Base-by-base conservation (phyloP, 2,113 vertebrate species). In the Corynorhinus townsendii region DNA sequence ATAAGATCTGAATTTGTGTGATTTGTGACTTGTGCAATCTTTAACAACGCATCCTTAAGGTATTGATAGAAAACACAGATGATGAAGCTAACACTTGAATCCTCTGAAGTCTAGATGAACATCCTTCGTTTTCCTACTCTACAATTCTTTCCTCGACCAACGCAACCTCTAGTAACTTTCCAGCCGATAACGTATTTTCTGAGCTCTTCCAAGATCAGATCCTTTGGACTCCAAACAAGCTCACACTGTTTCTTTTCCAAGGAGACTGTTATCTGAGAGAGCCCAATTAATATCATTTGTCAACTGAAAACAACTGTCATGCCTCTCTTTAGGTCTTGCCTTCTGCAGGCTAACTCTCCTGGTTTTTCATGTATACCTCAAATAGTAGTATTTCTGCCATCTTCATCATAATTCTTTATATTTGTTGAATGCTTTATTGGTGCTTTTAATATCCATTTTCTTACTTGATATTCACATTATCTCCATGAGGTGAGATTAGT, bases 51-150 rank as follows among this genome's bases (percentile, higher is more conserved):
- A 73, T 87, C 52, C 64, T 80, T 54, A 99, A 99, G 98, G 99
- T 99, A 90, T 98, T 99, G 96, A 99, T 99, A 97, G 99, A 99
- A 97, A 99, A 99, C 98, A 99, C 99, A 96, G 99, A 99, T 3
- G 99, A 99, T 10, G 99, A 99, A 98, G 99, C 98, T 87, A 99
- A 99, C 98, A 99, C 99, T 98, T 99, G 99, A 99, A 98, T 95
- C 87, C 91, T 89, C 92, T 43, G 91, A 82, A 89, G 95, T 97
- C 96, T 95, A 96, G 85, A 97, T 96, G 98, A 79, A 19, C 97
- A 93, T 96, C 97, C 95, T 97, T 98, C 96, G 89, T 98, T 97
- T 97, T 98, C 97, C 98, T 97, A 6, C 97, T 98, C 98, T 97
- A 96, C 97, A 97, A 69, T 97, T 97, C 98, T 97, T 96, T 97